A percentile compares a stretch with the other conserved stretches of the same genome.
Evolutionary conservation across 23 tunicate species (phyloP).

Genomic region (Ascidia mentula): DNA sequence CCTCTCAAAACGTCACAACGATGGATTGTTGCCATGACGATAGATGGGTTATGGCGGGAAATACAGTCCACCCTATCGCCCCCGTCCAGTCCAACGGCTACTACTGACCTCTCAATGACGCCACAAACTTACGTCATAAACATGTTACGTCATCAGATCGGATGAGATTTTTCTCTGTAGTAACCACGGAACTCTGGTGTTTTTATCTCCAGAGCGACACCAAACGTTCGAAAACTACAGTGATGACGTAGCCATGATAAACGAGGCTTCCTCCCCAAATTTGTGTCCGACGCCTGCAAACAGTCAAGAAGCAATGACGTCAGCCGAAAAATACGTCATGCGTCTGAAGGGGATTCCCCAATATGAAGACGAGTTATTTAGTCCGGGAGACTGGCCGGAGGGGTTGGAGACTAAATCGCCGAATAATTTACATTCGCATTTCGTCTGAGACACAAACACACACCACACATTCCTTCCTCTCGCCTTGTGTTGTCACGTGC

Average conservation of each 20-base stretch:
- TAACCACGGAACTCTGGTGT: neutral
- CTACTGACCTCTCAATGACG: too few species aligned
- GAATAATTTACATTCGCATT: neutral
- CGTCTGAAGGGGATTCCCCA: slow-evolving; percentile 28
- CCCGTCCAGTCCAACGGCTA: slow-evolving; percentile 23
- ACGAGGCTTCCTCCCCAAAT: neutral
- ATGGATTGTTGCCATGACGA: too few species aligned
- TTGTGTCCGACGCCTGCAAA: slow-evolving; percentile 16
- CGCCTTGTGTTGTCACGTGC: neutral
- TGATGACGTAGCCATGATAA: neutral
- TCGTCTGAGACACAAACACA: neutral
- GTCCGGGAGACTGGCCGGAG: slow-evolving; percentile 6
- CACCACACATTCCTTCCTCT: neutral
- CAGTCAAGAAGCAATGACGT: slow-evolving; percentile 18
- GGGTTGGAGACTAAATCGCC: neutral
- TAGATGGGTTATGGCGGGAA: too few species aligned
- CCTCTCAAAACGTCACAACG: too few species aligned
- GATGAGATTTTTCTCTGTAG: neutral
- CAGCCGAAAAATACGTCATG: slow-evolving; percentile 45
- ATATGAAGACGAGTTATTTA: slow-evolving; percentile 25
- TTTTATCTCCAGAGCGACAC: slow-evolving; percentile 3
- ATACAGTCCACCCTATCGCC: too few species aligned
- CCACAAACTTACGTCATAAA: too few species aligned
- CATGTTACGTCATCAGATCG: too few species aligned
- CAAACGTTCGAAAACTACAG: neutral